Base-by-base conservation (phyloP, 2,888 invertebrate species). In the Scaptomyza tumidula region DNA sequence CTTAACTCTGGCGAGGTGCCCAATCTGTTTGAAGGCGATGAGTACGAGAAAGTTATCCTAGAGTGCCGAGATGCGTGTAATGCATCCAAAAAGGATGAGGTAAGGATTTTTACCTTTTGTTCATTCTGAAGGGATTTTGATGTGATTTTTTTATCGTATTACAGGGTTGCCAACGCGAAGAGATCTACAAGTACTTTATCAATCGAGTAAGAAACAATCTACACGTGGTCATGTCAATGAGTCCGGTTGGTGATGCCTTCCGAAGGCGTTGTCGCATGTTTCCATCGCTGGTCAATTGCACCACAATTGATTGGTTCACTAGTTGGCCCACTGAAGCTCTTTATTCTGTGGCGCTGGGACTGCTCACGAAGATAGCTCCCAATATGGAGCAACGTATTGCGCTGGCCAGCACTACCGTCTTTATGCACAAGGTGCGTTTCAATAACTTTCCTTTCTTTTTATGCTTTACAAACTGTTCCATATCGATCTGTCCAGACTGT, bases 241-340 rank as follows among this genome's bases (percentile, higher is more conserved):
- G 97, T 90, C 97, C 98, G 0, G 96, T 97, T 1, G 97, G 97
- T 0, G 97, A 96, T 90, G 95, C 96, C 0, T 98, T 98, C 91
- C 95, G 97, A 70, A 95, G 96, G 43, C 94, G 98, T 7, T 96
- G 98, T 82, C 95, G 98, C 45, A 98, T 98, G 96, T 98, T 98
- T 91, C 98, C 98, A 0, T 98, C 98, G 0, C 93, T 98, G 72
- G 96, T 98, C 6, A 98, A 98, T 92, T 98, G 98, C 90, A 98
- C 98, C 88, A 97, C 97, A 0, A 98, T 98, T 64, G 97, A 98
- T 91, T 98, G 98, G 98, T 98, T 97, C 91, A 95, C 95, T 1
- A 97, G 96, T 86, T 98, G 98, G 98, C 98, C 98, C 0, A 94
- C 95, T 11, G 98, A 98, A 88, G 98, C 98, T 13, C 92, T 98